phyloP scores from a whole-genome alignment of 2,888 invertebrate genomes.

The Timandra comae region DNA sequence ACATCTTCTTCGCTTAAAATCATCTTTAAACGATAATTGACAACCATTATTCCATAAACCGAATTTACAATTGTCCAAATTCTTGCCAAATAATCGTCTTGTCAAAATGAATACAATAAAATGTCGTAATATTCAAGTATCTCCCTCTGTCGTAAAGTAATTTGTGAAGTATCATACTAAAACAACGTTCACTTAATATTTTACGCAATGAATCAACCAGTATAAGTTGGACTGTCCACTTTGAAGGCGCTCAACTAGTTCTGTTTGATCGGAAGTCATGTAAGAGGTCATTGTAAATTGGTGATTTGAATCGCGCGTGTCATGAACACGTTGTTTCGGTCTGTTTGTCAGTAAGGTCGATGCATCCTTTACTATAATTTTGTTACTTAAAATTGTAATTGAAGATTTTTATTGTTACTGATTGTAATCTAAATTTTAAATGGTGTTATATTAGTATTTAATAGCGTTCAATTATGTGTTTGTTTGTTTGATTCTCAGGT shows the following conservation, averaged over 20 bases:
- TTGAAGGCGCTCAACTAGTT: slow-evolving; percentile 2
- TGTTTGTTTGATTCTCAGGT: too few relatives aligned
- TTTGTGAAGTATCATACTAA: slow-evolving; percentile 27
- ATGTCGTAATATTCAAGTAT: slow-evolving; percentile 26
- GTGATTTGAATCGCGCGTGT: slow-evolving; percentile 25
- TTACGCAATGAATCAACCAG: slow-evolving; percentile 39
- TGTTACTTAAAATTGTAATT: slow-evolving; percentile 18
- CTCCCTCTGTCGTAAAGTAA: slow-evolving; percentile 33
- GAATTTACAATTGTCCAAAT: too few relatives aligned
- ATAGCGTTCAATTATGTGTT: too few relatives aligned
- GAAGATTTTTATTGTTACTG: slow-evolving; percentile 16
- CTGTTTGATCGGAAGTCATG: slow-evolving; percentile 5
- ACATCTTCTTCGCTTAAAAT: too few relatives aligned
- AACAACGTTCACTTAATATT: slow-evolving; percentile 38
- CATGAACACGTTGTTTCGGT: slow-evolving; percentile 35
- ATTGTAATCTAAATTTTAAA: slow-evolving; percentile 18
- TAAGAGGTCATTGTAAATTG: slow-evolving; percentile 23
- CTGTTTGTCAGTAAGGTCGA: slow-evolving; percentile 47
- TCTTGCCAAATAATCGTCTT: slow-evolving; percentile 53
- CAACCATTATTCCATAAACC: too few relatives aligned
- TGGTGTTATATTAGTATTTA: slow-evolving; percentile 13
- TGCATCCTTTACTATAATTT: slow-evolving; percentile 39
- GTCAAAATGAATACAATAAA: slow-evolving; percentile 24
- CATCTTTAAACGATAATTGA: too few relatives aligned
- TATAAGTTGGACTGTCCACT: slow-evolving; percentile 21